Percentiles rank a stretch among this genome's conserved stretches.
phyloP scores from a whole-genome alignment of 2,113 vertebrate species.

The Eublepharis macularius region DNA sequence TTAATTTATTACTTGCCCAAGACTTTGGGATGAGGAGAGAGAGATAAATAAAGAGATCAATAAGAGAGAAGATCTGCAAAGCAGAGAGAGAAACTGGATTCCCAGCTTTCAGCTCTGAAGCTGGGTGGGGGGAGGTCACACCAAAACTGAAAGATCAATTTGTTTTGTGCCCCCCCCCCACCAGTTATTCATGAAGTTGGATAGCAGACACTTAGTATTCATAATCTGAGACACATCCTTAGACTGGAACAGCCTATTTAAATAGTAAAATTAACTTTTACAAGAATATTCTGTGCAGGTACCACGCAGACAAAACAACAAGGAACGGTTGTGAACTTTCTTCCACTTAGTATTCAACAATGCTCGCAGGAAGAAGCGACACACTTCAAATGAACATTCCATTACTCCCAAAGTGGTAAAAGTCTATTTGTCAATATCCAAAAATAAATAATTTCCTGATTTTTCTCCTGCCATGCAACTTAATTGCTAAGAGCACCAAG shows the following conservation, averaged over 20 bases:
- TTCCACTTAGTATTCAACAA: conserved; percentile 11
- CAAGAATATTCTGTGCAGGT: conserved; percentile 26
- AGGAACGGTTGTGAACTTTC: conserved; percentile 3
- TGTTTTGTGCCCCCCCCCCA: conserved; percentile 31
- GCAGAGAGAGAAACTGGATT: not conserved
- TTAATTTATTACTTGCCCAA: not conserved
- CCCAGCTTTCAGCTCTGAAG: not conserved
- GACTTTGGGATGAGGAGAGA: not conserved
- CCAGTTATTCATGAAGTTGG: conserved; percentile 48
- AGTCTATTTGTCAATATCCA: not conserved
- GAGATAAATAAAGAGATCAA: conserved; percentile 1
- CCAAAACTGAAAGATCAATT: conserved; percentile 43
- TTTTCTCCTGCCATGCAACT: rapidly evolving
- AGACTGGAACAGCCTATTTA: conserved; percentile 53
- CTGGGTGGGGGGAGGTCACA: conserved; percentile 45
- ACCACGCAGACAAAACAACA: not conserved
- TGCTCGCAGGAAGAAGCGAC: not conserved
- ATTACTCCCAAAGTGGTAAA: not conserved
- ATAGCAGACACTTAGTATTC: conserved; percentile 21
- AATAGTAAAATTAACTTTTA: conserved; percentile 55
- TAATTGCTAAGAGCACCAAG: not conserved
- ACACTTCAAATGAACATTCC: rapidly evolving
- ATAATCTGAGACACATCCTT: conserved; percentile 49
- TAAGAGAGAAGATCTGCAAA: not conserved
- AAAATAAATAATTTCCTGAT: not conserved